A percentile compares a stretch with the other conserved stretches of the same genome.
phyloP scores from a whole-genome alignment of 2,113 vertebrate genomes.

The Raja brachyura region DNA sequence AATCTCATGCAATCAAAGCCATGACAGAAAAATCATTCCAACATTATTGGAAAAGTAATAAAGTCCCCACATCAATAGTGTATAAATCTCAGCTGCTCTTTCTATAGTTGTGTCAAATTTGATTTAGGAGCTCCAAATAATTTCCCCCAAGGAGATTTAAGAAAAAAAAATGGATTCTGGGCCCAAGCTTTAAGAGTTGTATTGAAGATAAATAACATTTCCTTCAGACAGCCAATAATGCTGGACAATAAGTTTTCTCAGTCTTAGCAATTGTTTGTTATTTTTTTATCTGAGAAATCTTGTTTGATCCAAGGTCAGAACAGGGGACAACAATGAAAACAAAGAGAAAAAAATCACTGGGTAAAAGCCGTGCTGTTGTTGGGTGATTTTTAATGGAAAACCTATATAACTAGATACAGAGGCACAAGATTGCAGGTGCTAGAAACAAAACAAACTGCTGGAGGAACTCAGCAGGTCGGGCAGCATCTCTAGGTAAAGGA shows the following conservation, averaged over 20 bases:
- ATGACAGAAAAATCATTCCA: constrained; percentile 22
- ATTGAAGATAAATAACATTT: background rate
- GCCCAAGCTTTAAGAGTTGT: background rate
- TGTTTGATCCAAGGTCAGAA: background rate
- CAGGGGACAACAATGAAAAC: background rate
- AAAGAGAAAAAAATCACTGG: background rate
- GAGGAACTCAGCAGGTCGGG: too few relatives aligned
- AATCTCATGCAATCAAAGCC: background rate
- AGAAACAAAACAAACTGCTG: too few relatives aligned
- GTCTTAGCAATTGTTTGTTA: background rate
- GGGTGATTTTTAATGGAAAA: background rate
- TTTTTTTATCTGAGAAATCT: background rate
- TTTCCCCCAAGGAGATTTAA: background rate
- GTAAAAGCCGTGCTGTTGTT: background rate
- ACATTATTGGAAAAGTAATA: constrained; percentile 26
- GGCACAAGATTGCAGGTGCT: too few relatives aligned
- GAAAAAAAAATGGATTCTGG: background rate
- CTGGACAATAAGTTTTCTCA: background rate
- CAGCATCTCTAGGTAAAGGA: too few relatives aligned
- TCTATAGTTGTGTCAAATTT: background rate
- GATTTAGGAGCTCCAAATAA: background rate
- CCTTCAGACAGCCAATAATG: background rate
- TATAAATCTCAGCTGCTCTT: constrained; percentile 5
- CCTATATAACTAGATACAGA: background rate
- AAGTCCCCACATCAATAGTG: constrained; percentile 21